Evolutionary conservation across 2,797 vertebrate genomes (phyloP).

Genomic region (Neosalanx taihuensis): DNA sequence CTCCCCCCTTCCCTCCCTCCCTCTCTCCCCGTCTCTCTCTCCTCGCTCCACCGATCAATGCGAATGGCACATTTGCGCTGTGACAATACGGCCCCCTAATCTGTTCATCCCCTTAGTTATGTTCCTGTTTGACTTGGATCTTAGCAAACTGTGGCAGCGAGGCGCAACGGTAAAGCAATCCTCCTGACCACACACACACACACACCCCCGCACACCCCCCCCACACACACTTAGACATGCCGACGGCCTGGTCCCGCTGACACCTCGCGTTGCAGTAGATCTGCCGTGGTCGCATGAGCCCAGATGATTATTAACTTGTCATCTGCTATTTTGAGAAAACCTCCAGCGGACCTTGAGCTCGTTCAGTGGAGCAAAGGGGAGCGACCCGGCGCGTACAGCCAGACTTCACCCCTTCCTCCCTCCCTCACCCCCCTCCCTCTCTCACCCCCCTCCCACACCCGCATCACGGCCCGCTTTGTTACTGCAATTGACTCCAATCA

Average conservation of each 20-base stretch:
- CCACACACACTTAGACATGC: conserved; percentile 5
- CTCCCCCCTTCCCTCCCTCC: no score
- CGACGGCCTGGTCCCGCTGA: background rate
- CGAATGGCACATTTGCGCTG: conserved; percentile 50
- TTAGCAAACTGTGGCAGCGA: conserved; percentile 11
- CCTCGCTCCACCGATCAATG: conserved; percentile 59
- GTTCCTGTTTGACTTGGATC: conserved; percentile 38
- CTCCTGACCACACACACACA: conserved; percentile 18
- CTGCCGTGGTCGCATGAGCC: conserved; percentile 34
- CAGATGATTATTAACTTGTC: conserved; percentile 57
- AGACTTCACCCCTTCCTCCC: background rate
- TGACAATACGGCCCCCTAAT: conserved; percentile 46
- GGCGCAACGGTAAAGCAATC: background rate
- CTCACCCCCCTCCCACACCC: no score
- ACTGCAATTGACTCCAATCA: background rate
- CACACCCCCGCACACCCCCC: conserved; percentile 43
- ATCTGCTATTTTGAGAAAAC: conserved; percentile 55
- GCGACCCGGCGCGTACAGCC: conserved; percentile 23
- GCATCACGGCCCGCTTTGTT: background rate
- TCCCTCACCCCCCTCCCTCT: no score
- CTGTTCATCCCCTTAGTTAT: conserved; percentile 34
- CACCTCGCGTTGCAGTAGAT: background rate
- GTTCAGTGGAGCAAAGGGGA: conserved; percentile 41
- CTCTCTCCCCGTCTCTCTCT: conserved; percentile 18
- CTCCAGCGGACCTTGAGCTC: conserved; percentile 42